Conservation (phyloP, 2,113 vertebrate genomes). For the Thoracochromis brauschi region DNA sequence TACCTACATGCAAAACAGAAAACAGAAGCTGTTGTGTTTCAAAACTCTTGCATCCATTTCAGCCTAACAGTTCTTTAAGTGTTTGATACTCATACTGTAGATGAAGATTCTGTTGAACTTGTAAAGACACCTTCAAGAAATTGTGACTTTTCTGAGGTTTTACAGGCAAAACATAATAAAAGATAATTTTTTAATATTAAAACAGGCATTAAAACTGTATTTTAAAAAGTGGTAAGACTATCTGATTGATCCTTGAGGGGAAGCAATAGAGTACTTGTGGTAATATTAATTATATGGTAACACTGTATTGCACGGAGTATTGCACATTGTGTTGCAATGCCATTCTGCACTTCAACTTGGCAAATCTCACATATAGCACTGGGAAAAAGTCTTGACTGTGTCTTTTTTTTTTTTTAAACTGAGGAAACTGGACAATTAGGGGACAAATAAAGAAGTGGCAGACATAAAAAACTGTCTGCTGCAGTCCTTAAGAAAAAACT, state of each 20-base stretch:
- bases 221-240: neutral
- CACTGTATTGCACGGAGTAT: neutral
- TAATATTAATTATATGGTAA: neutral
- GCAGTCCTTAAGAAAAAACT: neutral
- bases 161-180: neutral
- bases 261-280: neutral
- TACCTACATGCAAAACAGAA: neutral
- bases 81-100: neutral
- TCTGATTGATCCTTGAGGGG: neutral
- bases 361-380: neutral
- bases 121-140: neutral
- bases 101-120: neutral
- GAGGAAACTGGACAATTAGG: neutral
- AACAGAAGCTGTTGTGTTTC: neutral
- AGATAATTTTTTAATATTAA: rapidly evolving
- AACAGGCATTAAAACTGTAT: neutral
- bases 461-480: neutral
- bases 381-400: neutral
- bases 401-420: neutral
- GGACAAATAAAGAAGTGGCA: neutral
- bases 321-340: neutral
- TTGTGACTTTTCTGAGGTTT: neutral
- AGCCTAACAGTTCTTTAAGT: neutral
- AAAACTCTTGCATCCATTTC: neutral
- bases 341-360: neutral